Base-by-base conservation (phyloP, 2,113 vertebrate species). In the Corydoras sp. region DNA sequence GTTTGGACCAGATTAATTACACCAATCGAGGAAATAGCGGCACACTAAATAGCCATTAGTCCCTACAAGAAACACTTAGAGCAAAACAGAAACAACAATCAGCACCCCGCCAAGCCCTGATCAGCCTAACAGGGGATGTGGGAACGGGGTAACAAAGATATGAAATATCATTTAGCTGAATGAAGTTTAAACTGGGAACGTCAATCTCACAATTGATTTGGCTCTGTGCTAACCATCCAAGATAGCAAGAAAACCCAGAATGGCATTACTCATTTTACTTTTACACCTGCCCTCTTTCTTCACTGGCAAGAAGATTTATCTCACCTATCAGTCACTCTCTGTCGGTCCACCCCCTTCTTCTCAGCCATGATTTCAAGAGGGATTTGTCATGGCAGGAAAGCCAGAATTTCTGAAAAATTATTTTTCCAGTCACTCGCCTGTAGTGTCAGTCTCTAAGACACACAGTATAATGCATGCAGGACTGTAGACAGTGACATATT, bases 1-100 rank as follows among this genome's bases (percentile, higher is more conserved):
- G 76, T 70, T 77, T 80, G 76, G 73, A 78, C 79, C 68, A 77
- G 73, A 80, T 77, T 80, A 80, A 80, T 77, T 77, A 75, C 73
- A 72, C 72, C 79, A 77, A 80, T 77, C 75, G 68, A 76, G 74
- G 68, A 75, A 79, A 79, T 79, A 76, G 74, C 69, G 61, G 76
- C 59, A 56, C 69, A 71, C 74, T 76, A 77, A 69, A 69, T 64
- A 65, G 69, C 75, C 75, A 76, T 72, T 76, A 76, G 65, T 71
- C 75, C 56, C 65, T 61, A 73, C 67, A 69, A 76, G 79, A 75
- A 77, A 69, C 76, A 71, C 77, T 80, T 80, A 67, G 73, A 32
- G 73, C 60, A 72, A 75, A 77, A 70, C 73, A 73, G 73, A 80
- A 76, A 76, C 72, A 76, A 72, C 73, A 76, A 79, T 79, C 76